Evolutionary conservation across 2,113 vertebrate species (phyloP), one percentile per base, ranked within the genome.

Genomic region (Leuciscus idus): DNA sequence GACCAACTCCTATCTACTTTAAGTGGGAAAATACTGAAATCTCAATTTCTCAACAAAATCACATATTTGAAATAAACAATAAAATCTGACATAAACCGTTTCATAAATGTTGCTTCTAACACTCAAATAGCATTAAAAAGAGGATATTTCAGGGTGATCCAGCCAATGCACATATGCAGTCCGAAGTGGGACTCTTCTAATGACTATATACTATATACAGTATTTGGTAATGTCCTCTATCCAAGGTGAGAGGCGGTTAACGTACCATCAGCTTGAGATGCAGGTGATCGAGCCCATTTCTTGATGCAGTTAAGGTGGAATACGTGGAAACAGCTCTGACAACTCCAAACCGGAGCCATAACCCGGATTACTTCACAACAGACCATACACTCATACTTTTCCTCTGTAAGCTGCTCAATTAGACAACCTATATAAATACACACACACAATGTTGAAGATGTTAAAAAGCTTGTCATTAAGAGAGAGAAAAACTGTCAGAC

Each of bases 321-420:
- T 33, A 99, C 98, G 10, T 99, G 98, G 86, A 96, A 99, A 91
- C 98, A 99, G 92, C 97, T 98, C 90, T 97, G 97, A 92, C 98
- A 99, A 91, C 94, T 99, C 98, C 98, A 99, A 83, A 99, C 97
- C 0, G 97, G 96, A 0, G 97, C 97, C 88, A 96, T 96, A 89
- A 95, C 91, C 2, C 97, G 93, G 70, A 99, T 95, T 59, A 97
- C 90, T 3, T 99, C 98, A 85, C 98, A 99, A 93, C 98, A 99
- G 5, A 99, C 98, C 98, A 99, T 99, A 88, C 98, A 99, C 91
- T 99, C 98, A 0, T 99, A 99, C 89, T 98, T 99, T 93, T 99
- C 98, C 86, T 96, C 95, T 0, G 97, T 97, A 89, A 99, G 94
- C 89, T 99, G 98, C 80, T 99, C 98, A 83, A 99, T 98, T 86